phyloP scores from a whole-genome alignment of 2,888 invertebrate species.

The Serripes groenlandicus region DNA sequence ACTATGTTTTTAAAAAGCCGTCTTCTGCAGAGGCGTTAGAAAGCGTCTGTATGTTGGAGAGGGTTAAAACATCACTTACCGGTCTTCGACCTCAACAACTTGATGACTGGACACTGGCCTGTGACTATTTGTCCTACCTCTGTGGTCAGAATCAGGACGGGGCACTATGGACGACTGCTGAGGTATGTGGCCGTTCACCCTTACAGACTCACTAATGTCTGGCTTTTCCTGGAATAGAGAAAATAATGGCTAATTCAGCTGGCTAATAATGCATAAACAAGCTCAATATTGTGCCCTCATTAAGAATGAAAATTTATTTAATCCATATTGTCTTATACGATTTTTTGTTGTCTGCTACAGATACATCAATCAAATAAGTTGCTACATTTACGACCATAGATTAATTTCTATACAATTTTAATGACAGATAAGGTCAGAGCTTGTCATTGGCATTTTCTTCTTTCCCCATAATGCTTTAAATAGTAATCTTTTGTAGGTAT shows the following conservation, averaged over 20 bases:
- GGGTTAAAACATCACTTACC: constrained; percentile 2
- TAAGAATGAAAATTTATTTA: background rate
- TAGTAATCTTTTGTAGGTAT: background rate
- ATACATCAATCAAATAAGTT: too few species aligned
- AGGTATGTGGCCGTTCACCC: constrained; percentile 12
- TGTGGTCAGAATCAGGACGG: background rate
- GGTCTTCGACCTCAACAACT: background rate
- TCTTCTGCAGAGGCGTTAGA: too few species aligned
- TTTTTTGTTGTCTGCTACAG: too few species aligned
- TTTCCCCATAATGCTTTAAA: background rate
- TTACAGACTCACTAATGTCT: background rate
- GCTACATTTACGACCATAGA: too few species aligned
- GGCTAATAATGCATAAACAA: too few species aligned
- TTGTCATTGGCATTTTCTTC: background rate
- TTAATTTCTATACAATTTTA: too few species aligned
- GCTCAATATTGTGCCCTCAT: too few species aligned
- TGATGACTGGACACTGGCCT: background rate
- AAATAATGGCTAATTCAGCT: too few species aligned
- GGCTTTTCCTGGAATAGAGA: background rate
- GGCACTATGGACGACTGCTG: background rate
- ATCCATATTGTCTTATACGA: background rate
- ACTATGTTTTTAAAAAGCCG: too few species aligned
- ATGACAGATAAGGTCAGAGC: too few species aligned
- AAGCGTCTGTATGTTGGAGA: too few species aligned
- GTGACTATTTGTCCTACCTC: background rate